These are phyloP conservation scores for Paramisgurnus dabryanus DNA, from an alignment of 2,113 vertebrate genomes.

Conservation along the genomic window DNA sequence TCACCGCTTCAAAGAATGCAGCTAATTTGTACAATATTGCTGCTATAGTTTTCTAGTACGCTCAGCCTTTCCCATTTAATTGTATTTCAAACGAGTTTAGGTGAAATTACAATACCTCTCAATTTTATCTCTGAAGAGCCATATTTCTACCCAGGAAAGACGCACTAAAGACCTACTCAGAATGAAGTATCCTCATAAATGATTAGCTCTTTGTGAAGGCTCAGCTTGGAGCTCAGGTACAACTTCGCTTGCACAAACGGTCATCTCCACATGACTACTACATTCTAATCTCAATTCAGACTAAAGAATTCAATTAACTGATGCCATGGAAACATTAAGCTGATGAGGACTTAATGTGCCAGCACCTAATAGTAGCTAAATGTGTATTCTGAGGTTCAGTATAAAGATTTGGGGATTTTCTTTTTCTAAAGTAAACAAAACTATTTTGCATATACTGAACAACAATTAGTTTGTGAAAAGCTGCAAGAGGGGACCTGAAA, in stretches of 20 bases:
- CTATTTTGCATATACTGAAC: neutral
- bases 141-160: conserved; percentile 13
- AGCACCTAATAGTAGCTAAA: conserved; percentile 48
- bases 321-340: conserved; percentile 57
- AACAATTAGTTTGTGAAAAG: conserved; percentile 5
- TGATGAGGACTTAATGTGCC: conserved; percentile 26
- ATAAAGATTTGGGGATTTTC: neutral
- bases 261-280: conserved; percentile 60
- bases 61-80: neutral
- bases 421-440: neutral
- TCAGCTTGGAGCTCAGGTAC: conserved; percentile 8
- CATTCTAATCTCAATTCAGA: conserved; percentile 49
- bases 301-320: conserved; percentile 62
- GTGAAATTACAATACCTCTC: neutral
- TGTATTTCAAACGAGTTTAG: neutral
- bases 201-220: conserved; percentile 29
- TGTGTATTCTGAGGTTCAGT: neutral
- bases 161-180: neutral
- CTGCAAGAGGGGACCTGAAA: conserved; percentile 34
- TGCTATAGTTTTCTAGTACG: conserved; percentile 1
- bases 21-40: neutral
- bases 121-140: neutral
- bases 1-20: neutral
- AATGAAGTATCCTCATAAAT: conserved; percentile 32
- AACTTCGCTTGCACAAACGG: conserved; percentile 53